Conservation (phyloP, 2,113 vertebrate genomes). For the Brachyhypopomus occidentalis region DNA sequence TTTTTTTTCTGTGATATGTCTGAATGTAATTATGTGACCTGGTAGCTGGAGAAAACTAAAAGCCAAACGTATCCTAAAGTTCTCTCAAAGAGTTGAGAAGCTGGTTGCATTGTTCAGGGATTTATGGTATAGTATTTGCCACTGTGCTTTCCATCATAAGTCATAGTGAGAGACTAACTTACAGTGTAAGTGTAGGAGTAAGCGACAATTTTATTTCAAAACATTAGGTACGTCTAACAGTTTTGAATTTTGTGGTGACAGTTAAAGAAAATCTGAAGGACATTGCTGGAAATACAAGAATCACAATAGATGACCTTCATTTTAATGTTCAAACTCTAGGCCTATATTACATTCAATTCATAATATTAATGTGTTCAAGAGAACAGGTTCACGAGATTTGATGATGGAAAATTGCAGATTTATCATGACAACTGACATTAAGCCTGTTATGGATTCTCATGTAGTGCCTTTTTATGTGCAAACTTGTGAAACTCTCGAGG, state of each 20-base stretch:
- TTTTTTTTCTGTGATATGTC: no score
- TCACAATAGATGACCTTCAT: background rate
- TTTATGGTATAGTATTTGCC: background rate
- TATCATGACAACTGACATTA: no score
- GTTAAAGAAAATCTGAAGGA: background rate
- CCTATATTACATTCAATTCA: no score
- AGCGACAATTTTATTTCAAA: conserved; percentile 5
- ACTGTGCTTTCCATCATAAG: background rate
- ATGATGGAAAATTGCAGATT: no score
- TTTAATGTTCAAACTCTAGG: background rate
- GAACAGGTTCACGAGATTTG: no score
- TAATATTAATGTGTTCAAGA: no score
- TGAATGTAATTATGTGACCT: background rate
- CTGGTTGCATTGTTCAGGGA: background rate
- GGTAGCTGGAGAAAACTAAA: background rate
- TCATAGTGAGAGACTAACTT: background rate
- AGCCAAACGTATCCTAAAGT: background rate
- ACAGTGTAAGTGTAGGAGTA: background rate
- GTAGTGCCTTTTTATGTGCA: no score
- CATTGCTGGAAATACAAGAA: background rate
- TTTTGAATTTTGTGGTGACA: background rate
- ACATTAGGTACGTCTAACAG: background rate
- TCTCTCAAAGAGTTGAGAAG: background rate
- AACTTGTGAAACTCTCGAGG: no score
- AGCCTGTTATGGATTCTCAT: no score